Base-by-base conservation (phyloP, 2,113 vertebrate species). In the Bubo bubo region DNA sequence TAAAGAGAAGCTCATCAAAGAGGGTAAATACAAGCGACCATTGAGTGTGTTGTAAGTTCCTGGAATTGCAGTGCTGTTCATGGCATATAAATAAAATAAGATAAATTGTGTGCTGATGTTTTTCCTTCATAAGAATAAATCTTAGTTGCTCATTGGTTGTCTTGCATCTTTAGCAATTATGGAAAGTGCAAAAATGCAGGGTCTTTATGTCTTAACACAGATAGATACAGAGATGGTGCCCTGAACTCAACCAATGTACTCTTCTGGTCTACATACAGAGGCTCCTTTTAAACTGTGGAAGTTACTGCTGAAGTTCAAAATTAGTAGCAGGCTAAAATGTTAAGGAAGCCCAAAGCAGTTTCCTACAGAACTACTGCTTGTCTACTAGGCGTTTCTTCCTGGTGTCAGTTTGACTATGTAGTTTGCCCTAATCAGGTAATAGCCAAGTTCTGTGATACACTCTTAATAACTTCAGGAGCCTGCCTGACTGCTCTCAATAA, bases 1-100 rank as follows among this genome's bases (percentile, higher is more conserved):
- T 72, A 79, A 94, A 88, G 98, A 99, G 96, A 98, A 90, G 94
- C 91, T 93, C 90, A 99, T 99, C 82, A 97, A 95, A 77, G 98
- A 98, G 86, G 99, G 99, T 92, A 99, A 98, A 95, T 62, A 95
- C 27, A 16, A 98, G 12, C 98, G 95, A 82, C 97, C 92, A 0
- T 98, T 97, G 91, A 95, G 28, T 35, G 39, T 99, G 32, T 98
- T 95, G 81, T 99, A 95, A 99, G 66, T 90, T 55, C 72, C 90
- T 91, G 79, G 67, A 90, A 26, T 15, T 81, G 58, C 75, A 53
- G 12, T 37, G 16, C 23, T 90, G 62, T 62, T 91, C 55, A 6
- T 89, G 86, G 39, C 19, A 35, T 79, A 83, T 26, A 83, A 95
- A 81, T 89, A 87, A 96, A 95, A 86, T 27, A 87, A 96, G 94